These are phyloP conservation scores for Dendrolimus pini DNA, from an alignment of 2,888 invertebrate genomes.

Conservation along the genomic window DNA sequence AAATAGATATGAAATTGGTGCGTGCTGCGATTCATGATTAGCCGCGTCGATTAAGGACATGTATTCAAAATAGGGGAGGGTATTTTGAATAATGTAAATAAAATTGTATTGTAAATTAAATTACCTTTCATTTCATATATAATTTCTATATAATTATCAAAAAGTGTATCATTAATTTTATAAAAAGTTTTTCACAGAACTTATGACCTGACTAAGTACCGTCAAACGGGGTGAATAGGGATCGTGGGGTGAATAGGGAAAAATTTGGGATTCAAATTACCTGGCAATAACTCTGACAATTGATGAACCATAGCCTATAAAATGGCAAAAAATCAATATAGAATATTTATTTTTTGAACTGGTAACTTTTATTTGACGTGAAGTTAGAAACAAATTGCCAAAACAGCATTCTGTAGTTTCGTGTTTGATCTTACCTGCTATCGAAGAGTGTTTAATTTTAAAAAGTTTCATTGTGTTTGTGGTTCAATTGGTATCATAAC, in stretches of 20 bases:
- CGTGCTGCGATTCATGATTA: too few species aligned
- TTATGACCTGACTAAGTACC: not conserved
- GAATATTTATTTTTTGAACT: not conserved
- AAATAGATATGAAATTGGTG: too few species aligned
- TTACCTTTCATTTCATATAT: too few species aligned
- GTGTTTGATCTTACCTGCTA: not conserved
- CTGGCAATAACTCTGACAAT: not conserved
- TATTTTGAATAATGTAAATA: too few species aligned
- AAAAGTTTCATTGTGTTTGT: not conserved
- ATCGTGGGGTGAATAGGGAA: not conserved
- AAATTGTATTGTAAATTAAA: too few species aligned
- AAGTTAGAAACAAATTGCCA: not conserved
- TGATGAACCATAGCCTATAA: not conserved
- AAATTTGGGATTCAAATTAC: not conserved
- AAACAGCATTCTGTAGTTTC: not conserved
- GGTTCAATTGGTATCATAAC: not conserved
- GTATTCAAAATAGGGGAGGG: too few species aligned
- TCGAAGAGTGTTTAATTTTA: not conserved
- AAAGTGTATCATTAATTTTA: too few species aligned
- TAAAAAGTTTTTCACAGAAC: too few species aligned
- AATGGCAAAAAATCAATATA: not conserved
- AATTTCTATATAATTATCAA: too few species aligned
- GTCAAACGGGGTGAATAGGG: not conserved
- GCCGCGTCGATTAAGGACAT: too few species aligned
- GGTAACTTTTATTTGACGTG: not conserved